Evolutionary conservation across 2,113 vertebrate genomes (phyloP).

Genomic region (Thalassarche chlororhynchos): DNA sequence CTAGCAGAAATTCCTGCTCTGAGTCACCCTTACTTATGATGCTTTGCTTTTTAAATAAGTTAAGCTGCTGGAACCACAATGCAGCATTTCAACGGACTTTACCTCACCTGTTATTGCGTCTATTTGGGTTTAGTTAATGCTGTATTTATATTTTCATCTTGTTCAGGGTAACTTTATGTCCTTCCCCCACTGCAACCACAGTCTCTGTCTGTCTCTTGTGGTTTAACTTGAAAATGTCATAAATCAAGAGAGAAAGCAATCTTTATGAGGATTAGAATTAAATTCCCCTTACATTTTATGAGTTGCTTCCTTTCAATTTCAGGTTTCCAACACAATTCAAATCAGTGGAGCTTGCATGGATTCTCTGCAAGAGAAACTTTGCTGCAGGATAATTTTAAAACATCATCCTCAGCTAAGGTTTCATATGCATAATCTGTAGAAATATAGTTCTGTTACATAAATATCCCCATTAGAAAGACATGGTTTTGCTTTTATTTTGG

Average conservation of each 20-base stretch:
- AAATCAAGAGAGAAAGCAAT: not conserved
- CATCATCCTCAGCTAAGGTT: not conserved
- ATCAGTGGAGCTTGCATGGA: not conserved
- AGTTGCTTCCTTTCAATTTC: not conserved
- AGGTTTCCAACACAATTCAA: not conserved
- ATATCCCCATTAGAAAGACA: not conserved
- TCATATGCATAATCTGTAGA: not conserved
- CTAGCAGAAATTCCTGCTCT: not conserved
- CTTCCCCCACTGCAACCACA: not conserved
- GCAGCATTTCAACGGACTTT: not conserved
- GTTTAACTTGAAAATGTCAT: slow-evolving; percentile 17
- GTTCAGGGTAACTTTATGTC: not conserved
- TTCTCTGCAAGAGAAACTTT: not conserved
- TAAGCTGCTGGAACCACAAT: not conserved
- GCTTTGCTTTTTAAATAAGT: not conserved
- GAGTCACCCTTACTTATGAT: not conserved
- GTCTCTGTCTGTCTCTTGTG: not conserved
- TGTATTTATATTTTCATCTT: not conserved
- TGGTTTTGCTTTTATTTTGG: not conserved
- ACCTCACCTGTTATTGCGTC: accelerated
- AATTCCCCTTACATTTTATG: not conserved
- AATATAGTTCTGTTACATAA: not conserved
- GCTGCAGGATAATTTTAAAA: not conserved
- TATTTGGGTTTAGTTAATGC: not conserved
- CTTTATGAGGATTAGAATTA: not conserved